Evolutionary conservation across 1,140 invertebrate genomes (phyloP).

Genomic region (Rhopalosiphum maidis): DNA sequence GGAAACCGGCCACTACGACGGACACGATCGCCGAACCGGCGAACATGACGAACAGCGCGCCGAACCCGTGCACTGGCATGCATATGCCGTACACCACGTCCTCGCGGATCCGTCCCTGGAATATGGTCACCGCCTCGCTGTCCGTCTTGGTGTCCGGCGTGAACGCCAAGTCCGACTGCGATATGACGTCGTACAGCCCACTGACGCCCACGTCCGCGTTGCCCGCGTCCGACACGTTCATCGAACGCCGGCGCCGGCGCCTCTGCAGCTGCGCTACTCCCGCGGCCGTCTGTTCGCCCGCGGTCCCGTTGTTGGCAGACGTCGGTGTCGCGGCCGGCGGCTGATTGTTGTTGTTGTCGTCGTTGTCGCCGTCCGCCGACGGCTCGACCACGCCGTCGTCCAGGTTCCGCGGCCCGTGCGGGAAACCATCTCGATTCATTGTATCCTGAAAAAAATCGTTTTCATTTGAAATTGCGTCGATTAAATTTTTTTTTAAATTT

Average conservation of each 20-base stretch:
- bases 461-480: neutral
- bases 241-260: conserved; percentile 71
- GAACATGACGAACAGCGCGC: conserved; percentile 84
- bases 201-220: conserved; percentile 86
- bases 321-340: neutral
- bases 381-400: conserved; percentile 62
- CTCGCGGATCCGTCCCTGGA: conserved; percentile 84
- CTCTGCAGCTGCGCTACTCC: conserved; percentile 59
- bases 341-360: neutral
- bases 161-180: conserved; percentile 89
- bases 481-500: neutral
- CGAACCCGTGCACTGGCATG: conserved; percentile 86
- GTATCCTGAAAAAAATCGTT: conserved; percentile 25
- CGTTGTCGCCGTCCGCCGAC: neutral
- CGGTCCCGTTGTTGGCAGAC: neutral
- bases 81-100: conserved; percentile 92
- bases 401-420: conserved; percentile 69
- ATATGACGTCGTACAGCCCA: conserved; percentile 89
- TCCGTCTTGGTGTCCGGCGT: conserved; percentile 75
- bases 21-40: conserved; percentile 84
- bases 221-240: conserved; percentile 75
- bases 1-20: conserved; percentile 77
- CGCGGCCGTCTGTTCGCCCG: neutral
- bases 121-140: conserved; percentile 84
- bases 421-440: conserved; percentile 58